phyloP scores from a whole-genome alignment of 2,797 vertebrate genomes.

The Cryptoprocta ferox region DNA sequence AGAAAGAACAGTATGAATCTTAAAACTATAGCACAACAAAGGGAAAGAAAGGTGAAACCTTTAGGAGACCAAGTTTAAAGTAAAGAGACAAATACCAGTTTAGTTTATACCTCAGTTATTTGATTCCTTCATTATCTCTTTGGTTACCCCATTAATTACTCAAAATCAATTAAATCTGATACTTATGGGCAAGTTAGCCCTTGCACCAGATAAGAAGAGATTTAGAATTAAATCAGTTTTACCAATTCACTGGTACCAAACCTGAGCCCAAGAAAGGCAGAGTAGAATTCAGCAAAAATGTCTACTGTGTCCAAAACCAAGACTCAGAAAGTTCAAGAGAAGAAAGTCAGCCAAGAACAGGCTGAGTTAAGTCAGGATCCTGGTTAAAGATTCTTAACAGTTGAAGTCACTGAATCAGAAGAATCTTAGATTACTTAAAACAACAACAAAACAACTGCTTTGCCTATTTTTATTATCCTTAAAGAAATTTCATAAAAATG shows the following conservation, averaged over 20 bases:
- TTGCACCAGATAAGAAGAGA: slow-evolving; percentile 18
- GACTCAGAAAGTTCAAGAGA: slow-evolving; percentile 8
- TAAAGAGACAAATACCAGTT: not conserved
- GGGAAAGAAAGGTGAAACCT: slow-evolving; percentile 29
- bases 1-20: slow-evolving; percentile 64
- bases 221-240: slow-evolving; percentile 55
- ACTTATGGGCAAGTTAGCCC: slow-evolving; percentile 11
- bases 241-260: slow-evolving; percentile 16
- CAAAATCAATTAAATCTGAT: slow-evolving; percentile 54
- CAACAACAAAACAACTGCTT: not conserved
- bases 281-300: slow-evolving; percentile 57
- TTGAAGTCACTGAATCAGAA: slow-evolving; percentile 16
- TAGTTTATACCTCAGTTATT: slow-evolving; percentile 33
- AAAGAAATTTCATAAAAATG: slow-evolving; percentile 39
- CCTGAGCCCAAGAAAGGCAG: slow-evolving; percentile 15
- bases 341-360: slow-evolving; percentile 9
- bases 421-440: not conserved
- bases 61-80: not conserved
- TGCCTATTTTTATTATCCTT: slow-evolving; percentile 9
- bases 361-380: not conserved
- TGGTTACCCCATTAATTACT: slow-evolving; percentile 34
- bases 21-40: not conserved
- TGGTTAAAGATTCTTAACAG: slow-evolving; percentile 33
- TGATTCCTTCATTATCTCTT: slow-evolving; percentile 45
- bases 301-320: slow-evolving; percentile 40